Conservation (phyloP, 2,113 vertebrate species). For the Oncorhynchus gorbuscha region DNA sequence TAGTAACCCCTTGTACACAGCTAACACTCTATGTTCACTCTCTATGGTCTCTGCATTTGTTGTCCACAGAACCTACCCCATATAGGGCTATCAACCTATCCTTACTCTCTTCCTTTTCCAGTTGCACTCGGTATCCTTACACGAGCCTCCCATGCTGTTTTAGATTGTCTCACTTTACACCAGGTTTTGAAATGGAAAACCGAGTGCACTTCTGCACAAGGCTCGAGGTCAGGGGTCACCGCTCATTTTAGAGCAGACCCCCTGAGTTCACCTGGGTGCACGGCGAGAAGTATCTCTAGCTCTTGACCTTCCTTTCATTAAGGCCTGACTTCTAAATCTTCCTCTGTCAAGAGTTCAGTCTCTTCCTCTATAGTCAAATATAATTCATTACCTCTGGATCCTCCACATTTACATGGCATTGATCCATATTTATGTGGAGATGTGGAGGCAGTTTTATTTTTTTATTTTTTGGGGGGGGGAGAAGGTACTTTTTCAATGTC, state of each 20-base stretch:
- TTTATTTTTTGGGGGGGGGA: not conserved
- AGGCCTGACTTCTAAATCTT: conserved; percentile 33
- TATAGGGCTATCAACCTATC: conserved; percentile 1
- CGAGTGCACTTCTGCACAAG: not conserved
- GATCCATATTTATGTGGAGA: not conserved
- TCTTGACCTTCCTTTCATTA: conserved; percentile 60
- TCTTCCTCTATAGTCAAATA: conserved; percentile 28
- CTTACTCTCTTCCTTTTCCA: not conserved
- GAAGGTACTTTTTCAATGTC: conserved; percentile 14
- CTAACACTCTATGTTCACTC: not conserved
- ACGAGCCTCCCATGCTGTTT: not conserved
- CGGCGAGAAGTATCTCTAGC: conserved; percentile 8
- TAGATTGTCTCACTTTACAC: not conserved
- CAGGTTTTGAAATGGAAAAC: conserved; percentile 22
- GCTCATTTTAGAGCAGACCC: conserved; percentile 50
- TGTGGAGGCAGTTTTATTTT: not conserved
- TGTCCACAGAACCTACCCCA: conserved; percentile 35
- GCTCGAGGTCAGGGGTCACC: conserved; percentile 33
- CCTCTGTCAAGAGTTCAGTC: conserved; percentile 27
- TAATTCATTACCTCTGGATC: not conserved
- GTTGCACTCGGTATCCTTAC: not conserved
- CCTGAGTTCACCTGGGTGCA: conserved; percentile 29
- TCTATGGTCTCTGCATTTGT: not conserved
- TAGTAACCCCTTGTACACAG: not conserved
- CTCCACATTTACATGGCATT: not conserved